Evolutionary conservation across 2,888 invertebrate species (phyloP), one percentile per base, ranked within the genome.

Genomic region (Salticus scenicus): DNA sequence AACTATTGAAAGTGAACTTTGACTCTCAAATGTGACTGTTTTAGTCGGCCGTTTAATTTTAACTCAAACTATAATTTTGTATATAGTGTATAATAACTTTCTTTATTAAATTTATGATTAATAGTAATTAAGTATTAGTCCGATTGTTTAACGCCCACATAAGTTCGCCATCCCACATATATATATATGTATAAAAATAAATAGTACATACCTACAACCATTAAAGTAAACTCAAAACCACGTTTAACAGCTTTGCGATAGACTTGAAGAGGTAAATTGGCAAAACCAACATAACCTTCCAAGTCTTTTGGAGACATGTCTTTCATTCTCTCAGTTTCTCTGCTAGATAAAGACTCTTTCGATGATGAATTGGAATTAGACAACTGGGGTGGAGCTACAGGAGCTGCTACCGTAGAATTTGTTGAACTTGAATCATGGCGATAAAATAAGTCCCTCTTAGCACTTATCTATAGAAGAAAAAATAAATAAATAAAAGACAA

Each of bases 171-270:
- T 51, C n/a, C n/a, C 24, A 51, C 7, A 51, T 14, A 4, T 51
- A 17, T 8, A 51, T 20, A 51, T 51, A 51, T 17, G n/a, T 17
- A 20, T 51, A 17, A 5, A 51, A 51, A 51, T 17, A 10, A 51
- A 1, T 51, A 67, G 5, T 17, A 66, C 88, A 71, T 75, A 88
- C 88, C 89, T 27, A 89, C 88, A 69, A 89, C 89, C 89, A 89
- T 89, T 14, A 89, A 75, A 1, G 89, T 89, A 63, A 89, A 89
- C 63, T 89, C 89, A 30, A 89, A 89, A 20, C 89, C 89, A 64
- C 88, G 88, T 64, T 89, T 89, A 24, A 89, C 88, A 33, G 89
- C 89, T 77, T 89, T 89, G 4, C 89, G 73, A 64, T 89, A 89
- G 17, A 89, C 89, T 75, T 89, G 89, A 83, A 88, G 88, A 7